A percentile compares a stretch with the other conserved stretches of the same genome.
These are phyloP conservation scores for Monarcha castaneiventris DNA, from an alignment of 2,113 vertebrate genomes.

Conservation along the genomic window DNA sequence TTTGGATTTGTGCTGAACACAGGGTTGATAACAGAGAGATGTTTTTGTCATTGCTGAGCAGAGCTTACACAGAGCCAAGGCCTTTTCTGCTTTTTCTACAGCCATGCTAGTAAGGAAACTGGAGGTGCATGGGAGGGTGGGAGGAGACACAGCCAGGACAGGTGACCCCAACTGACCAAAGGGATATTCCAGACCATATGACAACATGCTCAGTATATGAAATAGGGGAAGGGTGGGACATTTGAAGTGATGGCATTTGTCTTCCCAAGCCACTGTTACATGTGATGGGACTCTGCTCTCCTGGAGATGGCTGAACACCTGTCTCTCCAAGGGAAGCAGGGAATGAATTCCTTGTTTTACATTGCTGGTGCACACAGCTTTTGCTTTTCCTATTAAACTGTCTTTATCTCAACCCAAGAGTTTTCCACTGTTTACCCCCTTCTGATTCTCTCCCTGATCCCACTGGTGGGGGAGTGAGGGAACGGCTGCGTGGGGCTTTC, in stretches of 20 bases:
- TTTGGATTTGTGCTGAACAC: neutral
- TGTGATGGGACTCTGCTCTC: neutral
- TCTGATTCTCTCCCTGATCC: accelerated
- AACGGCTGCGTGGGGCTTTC: neutral
- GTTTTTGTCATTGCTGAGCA: neutral
- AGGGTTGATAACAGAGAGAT: neutral
- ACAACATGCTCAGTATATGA: neutral
- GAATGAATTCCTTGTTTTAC: neutral
- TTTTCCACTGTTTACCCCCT: neutral
- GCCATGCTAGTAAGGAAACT: neutral
- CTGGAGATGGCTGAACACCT: neutral
- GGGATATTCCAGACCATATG: neutral
- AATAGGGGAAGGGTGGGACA: neutral
- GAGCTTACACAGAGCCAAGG: neutral
- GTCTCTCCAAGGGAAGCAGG: neutral
- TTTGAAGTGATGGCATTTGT: neutral
- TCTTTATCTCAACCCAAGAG: neutral
- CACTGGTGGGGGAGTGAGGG: neutral
- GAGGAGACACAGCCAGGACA: neutral
- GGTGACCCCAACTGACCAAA: neutral
- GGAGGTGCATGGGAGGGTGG: neutral
- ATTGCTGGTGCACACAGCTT: neutral
- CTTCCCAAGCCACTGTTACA: neutral
- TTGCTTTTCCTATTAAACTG: neutral
- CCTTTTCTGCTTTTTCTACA: neutral